Evolutionary conservation across 2,797 vertebrate species (phyloP).

Genomic region (Sebastes trivittatus): DNA sequence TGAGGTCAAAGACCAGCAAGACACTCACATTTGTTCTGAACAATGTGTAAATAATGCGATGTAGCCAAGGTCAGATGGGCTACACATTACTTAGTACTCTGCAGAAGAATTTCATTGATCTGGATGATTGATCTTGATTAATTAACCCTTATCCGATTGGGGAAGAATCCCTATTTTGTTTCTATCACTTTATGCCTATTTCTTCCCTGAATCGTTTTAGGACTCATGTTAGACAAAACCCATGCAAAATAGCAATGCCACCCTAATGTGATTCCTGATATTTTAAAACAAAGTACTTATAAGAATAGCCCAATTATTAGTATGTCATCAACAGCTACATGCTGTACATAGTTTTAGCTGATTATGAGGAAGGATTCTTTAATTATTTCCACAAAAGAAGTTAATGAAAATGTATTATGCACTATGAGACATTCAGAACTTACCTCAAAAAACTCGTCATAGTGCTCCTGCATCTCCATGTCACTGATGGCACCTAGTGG

Average conservation of each 20-base stretch:
- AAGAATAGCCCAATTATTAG: fast-evolving
- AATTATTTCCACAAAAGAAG: background rate
- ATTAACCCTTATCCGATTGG: background rate
- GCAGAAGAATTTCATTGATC: too few species aligned
- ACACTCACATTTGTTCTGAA: too few species aligned
- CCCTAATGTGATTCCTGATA: background rate
- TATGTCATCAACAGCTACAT: background rate
- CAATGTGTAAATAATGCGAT: too few species aligned
- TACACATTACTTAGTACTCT: too few species aligned
- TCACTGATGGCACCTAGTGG: slow-evolving; percentile 94
- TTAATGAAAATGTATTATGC: background rate
- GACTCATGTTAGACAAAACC: background rate
- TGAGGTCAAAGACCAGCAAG: too few species aligned
- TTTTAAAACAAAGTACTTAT: background rate
- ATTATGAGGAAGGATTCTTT: background rate
- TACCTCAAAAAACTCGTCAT: slow-evolving; percentile 98
- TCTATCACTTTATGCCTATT: background rate
- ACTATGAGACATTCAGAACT: slow-evolving; percentile 1
- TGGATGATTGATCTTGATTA: background rate
- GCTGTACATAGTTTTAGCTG: background rate
- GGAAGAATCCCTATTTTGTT: background rate
- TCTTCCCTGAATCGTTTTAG: background rate
- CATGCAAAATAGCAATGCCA: background rate
- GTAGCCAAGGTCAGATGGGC: too few species aligned
- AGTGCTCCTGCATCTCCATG: slow-evolving; percentile 99